Conservation (phyloP, 64 coral and sea anemone species). For the Hydrozoanthus tunicans region DNA sequence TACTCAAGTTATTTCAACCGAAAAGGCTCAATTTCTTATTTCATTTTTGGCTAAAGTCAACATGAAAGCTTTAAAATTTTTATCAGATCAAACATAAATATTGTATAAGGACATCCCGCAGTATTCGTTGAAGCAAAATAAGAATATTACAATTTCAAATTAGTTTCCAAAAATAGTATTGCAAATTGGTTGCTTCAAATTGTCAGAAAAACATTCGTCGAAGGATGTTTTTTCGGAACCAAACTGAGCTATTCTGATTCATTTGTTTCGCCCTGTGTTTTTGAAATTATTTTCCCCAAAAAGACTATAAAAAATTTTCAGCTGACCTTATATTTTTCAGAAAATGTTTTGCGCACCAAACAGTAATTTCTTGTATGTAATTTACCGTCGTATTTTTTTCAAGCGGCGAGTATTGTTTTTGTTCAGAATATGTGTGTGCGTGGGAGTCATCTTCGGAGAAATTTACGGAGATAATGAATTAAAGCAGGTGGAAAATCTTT, state of each 20-base stretch:
- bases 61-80: constrained; percentile 9
- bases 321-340: neutral
- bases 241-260: constrained; percentile 32
- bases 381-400: neutral
- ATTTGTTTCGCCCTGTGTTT: constrained; percentile 7
- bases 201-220: constrained; percentile 38
- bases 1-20: constrained; percentile 17
- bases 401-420: constrained; percentile 1
- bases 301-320: neutral
- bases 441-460: constrained; percentile 25
- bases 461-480: constrained; percentile 42
- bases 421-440: constrained; percentile 5
- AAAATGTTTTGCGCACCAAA: neutral
- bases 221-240: constrained; percentile 40
- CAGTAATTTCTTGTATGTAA: constrained; percentile 7
- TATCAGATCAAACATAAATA: constrained; percentile 42
- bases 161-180: constrained; percentile 49
- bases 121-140: constrained; percentile 21
- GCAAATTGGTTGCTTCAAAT: constrained; percentile 43
- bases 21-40: constrained; percentile 19
- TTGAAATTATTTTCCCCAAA: neutral
- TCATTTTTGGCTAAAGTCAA: constrained; percentile 20
- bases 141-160: constrained; percentile 54
- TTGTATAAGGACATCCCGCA: constrained; percentile 21
- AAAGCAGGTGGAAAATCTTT: constrained; percentile 50